Percentiles rank a stretch among this genome's conserved stretches.
phyloP scores from a whole-genome alignment of 2,797 vertebrate species.

The Mus minutoides region DNA sequence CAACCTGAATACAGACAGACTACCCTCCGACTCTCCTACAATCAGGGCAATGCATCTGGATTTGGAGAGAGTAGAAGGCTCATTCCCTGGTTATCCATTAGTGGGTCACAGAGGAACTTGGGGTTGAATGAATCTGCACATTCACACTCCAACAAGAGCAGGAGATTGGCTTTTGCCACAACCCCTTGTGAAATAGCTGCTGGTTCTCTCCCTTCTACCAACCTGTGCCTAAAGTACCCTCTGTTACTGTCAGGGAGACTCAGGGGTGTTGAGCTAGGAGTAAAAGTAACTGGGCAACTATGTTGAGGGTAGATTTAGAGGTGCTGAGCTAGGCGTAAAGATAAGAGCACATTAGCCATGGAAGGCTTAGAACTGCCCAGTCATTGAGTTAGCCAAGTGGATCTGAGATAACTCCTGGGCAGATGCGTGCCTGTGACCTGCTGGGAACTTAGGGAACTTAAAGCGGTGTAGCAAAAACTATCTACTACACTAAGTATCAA shows the following conservation, averaged over 20 bases:
- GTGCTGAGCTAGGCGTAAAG: neutral
- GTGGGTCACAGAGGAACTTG: neutral
- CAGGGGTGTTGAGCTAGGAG: no score
- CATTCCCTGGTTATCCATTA: neutral
- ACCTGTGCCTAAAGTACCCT: accelerated
- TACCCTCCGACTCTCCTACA: neutral
- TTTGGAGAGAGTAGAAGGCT: accelerated
- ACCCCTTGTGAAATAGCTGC: neutral
- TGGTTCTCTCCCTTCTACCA: neutral
- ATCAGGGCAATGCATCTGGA: accelerated
- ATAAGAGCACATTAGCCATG: neutral
- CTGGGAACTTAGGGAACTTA: neutral
- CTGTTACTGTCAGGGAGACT: neutral
- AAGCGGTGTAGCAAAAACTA: neutral
- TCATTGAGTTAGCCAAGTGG: no score
- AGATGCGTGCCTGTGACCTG: neutral
- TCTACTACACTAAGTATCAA: neutral
- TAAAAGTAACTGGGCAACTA: no score
- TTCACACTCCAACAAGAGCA: neutral
- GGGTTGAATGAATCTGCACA: neutral
- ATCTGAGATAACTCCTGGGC: neutral
- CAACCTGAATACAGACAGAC: neutral
- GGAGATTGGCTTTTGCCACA: accelerated
- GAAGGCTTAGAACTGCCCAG: no score
- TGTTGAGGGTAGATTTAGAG: neutral